A percentile compares a stretch with the other conserved stretches of the same genome.
Evolutionary conservation across 2,888 invertebrate genomes (phyloP).

Genomic region (Cenopis cana): DNA sequence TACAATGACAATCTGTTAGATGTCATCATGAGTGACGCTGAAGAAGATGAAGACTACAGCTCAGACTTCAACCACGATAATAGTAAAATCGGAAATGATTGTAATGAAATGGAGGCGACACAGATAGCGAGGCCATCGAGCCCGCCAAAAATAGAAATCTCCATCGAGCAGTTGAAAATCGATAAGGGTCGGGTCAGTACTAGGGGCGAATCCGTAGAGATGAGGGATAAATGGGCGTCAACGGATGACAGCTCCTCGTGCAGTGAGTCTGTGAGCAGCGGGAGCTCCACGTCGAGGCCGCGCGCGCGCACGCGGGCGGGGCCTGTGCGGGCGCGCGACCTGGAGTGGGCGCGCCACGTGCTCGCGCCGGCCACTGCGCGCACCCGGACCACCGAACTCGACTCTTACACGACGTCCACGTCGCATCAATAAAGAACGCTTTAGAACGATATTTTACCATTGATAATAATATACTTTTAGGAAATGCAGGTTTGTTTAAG

Average conservation of each 20-base stretch:
- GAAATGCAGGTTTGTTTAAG: constrained; percentile 57
- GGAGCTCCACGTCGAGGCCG: constrained; percentile 61
- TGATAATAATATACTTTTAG: constrained; percentile 59
- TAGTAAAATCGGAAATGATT: constrained; percentile 42
- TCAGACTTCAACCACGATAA: constrained; percentile 49
- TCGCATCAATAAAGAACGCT: constrained; percentile 55
- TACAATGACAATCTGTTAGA: constrained; percentile 74
- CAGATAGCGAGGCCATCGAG: constrained; percentile 53
- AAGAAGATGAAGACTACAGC: constrained; percentile 10
- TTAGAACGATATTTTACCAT: constrained; percentile 51
- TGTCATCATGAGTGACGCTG: constrained; percentile 63
- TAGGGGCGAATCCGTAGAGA: background rate
- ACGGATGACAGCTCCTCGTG: constrained; percentile 55
- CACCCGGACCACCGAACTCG: constrained; percentile 59
- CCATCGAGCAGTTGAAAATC: constrained; percentile 67
- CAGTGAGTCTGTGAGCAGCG: constrained; percentile 57
- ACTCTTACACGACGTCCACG: constrained; percentile 63
- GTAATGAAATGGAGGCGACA: constrained; percentile 35
- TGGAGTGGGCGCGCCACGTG: constrained; percentile 70
- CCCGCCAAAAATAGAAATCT: constrained; percentile 71
- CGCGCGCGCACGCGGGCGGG: constrained; percentile 49
- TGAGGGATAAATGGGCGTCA: constrained; percentile 11
- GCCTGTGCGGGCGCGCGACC: constrained; percentile 58
- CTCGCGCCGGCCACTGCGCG: constrained; percentile 47
- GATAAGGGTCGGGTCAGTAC: constrained; percentile 47